Evolutionary conservation across 2,797 vertebrate genomes (phyloP), one percentile per base, ranked within the genome.

Genomic region (Pagetopsis macropterus): DNA sequence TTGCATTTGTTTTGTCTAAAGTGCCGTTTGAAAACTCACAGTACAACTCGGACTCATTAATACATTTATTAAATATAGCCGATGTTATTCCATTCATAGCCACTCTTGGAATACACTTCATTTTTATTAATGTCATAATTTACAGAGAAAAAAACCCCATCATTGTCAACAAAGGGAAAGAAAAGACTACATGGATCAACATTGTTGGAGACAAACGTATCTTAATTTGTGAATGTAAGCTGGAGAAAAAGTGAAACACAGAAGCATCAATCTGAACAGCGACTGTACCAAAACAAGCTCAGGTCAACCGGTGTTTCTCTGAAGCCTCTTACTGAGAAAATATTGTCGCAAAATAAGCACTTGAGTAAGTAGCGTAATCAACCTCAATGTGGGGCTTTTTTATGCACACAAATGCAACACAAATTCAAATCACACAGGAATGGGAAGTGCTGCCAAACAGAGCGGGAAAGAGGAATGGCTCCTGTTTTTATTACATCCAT

Each of bases 41-140:
- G 52, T 37, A 56, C 16, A 63, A 50, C 14, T 63, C 14, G 46
- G 27, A 63, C 52, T 85, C 44, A 80, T 77, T 81, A 74, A 85
- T 83, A 84, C 77, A 76, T 89, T 87, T 89, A 86, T 91, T 90
- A 90, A 90, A 89, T 90, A 88, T 83, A 86, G 50, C 51, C 76
- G 77, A 74, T 75, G 70, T 82, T 79, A 83, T 79, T 86, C 81
- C 81, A 86, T 84, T 71, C 83, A 85, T 74, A 76, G 75, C 74
- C 82, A 88, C 74, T 83, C 82, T 78, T 84, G 82, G 86, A 89
- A 91, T 90, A 89, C 84, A 86, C 80, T 84, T 86, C 40, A 67
- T 55, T 86, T 90, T 90, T 88, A 88, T 85, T 90, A 44, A 89
- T 82, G 77, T 81, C 27, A 54, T 84, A 76, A 90, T 92, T 88